Evolutionary conservation across 2,113 vertebrate genomes (phyloP).

Genomic region (Helogale parvula): DNA sequence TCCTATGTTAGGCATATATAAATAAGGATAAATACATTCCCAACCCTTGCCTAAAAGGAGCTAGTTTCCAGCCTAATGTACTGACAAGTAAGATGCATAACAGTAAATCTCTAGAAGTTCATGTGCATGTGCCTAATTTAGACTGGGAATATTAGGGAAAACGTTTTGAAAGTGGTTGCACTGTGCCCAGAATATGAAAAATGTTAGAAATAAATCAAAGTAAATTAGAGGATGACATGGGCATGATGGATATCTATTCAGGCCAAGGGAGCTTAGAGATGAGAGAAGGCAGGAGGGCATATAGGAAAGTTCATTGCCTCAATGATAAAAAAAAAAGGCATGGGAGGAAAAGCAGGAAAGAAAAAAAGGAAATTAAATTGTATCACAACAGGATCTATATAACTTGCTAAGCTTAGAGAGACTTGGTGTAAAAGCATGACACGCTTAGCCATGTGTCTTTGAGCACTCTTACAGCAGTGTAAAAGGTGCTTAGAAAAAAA

Average conservation of each 20-base stretch:
- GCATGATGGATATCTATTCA: not conserved
- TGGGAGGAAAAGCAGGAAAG: not conserved
- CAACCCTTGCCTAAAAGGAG: not conserved
- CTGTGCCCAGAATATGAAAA: not conserved
- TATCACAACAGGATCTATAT: not conserved
- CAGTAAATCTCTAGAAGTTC: not conserved
- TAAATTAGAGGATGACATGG: not conserved
- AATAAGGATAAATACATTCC: not conserved
- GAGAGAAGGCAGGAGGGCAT: not conserved
- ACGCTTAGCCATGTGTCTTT: not conserved
- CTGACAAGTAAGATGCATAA: not conserved
- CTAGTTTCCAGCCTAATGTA: not conserved
- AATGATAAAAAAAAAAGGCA: not conserved
- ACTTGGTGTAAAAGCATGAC: not conserved
- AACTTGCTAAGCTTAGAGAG: not conserved
- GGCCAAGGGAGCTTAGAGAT: not conserved
- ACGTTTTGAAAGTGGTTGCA: not conserved
- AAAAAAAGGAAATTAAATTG: not conserved
- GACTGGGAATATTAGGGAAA: not conserved
- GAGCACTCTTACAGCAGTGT: not conserved
- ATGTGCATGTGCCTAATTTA: not conserved
- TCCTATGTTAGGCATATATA: not conserved
- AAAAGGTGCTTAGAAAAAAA: not conserved
- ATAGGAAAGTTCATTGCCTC: not conserved
- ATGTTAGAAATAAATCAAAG: not conserved